Evolutionary conservation across 2,888 invertebrate genomes (phyloP), one percentile per base, ranked within the genome.

Genomic region (Rhagophthalmus giganteus): DNA sequence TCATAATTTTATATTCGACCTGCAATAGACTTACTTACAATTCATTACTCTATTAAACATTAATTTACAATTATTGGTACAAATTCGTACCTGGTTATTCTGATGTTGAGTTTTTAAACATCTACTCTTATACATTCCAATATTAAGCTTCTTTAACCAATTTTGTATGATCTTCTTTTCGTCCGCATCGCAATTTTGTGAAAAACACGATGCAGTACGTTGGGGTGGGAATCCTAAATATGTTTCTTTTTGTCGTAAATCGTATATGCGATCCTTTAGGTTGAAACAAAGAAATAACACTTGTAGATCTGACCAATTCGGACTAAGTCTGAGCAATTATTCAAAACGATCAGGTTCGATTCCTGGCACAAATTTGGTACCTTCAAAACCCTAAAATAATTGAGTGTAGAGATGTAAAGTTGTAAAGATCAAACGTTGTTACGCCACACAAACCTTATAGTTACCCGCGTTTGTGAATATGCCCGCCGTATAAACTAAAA

Each of bases 191-290:
- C 93, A 90, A 72, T 96, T 96, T 57, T 85, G 82, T 1, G 96
- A 95, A 74, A 94, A 93, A 73, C 97, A 97, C 13, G 94, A 94
- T 1, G 94, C 94, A 11, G 90, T 81, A 12, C 96, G 96, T 82
- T 89, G 71, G 10, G 74, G 74, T 28, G 65, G 55, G 55, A 63
- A 70, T 25, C 71, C 71, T 9, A 72, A 57, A 50, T 70, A 71
- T 6, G 69, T 70, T 57, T 63, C 70, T 2, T 71, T 71, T 40
- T 63, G 58, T 25, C 60, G 61, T 26, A 73, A 58, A 60, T 73
- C 69, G 58, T 70, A 74, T 20, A 74, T 57, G 9, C 39, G 32
- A 13, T 61, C 55, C 54, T 66, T 67, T 27, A 46, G 4, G 13
- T 54, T 47, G 20, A 49, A 44, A 3, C 67, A 32, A 7, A 54